Conservation (phyloP, 2,888 invertebrate species). For the Ferdinandea cuprea region DNA sequence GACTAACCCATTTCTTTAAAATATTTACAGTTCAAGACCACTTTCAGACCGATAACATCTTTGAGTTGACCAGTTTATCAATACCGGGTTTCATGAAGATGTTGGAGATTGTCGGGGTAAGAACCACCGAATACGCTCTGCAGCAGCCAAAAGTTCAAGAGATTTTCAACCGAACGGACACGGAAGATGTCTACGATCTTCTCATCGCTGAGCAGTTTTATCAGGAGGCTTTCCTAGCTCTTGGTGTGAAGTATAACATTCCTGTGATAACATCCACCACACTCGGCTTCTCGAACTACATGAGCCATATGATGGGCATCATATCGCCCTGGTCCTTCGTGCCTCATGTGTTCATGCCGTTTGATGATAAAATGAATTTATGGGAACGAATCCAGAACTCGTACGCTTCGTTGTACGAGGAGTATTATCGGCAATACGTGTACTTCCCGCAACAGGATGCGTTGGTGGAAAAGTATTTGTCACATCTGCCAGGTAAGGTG, state of each 20-base stretch:
- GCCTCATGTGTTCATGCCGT: constrained; percentile 83
- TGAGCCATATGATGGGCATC: constrained; percentile 83
- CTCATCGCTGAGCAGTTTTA: constrained; percentile 83
- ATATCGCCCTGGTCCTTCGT: constrained; percentile 84
- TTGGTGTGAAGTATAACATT: constrained; percentile 82
- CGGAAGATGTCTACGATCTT: constrained; percentile 82
- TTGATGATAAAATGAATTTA: constrained; percentile 84
- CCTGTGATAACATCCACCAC: constrained; percentile 83
- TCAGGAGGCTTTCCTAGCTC: constrained; percentile 82
- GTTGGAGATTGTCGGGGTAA: constrained; percentile 79
- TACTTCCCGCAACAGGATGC: constrained; percentile 82
- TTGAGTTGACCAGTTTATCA: constrained; percentile 79
- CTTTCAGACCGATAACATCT: constrained; percentile 79
- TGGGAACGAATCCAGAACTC: constrained; percentile 84
- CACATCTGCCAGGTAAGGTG: constrained; percentile 78
- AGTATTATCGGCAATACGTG: constrained; percentile 78
- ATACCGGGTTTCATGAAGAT: constrained; percentile 78
- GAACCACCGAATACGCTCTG: constrained; percentile 80
- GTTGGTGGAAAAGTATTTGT: constrained; percentile 79
- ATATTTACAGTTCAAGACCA: constrained; percentile 78
- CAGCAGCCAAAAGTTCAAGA: constrained; percentile 79
- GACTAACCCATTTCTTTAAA: no score
- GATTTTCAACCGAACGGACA: constrained; percentile 78
- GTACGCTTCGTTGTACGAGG: constrained; percentile 80
- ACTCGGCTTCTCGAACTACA: constrained; percentile 82